Evolutionary conservation across 2,113 vertebrate genomes (phyloP).

Genomic region (Amphiprion percula): DNA sequence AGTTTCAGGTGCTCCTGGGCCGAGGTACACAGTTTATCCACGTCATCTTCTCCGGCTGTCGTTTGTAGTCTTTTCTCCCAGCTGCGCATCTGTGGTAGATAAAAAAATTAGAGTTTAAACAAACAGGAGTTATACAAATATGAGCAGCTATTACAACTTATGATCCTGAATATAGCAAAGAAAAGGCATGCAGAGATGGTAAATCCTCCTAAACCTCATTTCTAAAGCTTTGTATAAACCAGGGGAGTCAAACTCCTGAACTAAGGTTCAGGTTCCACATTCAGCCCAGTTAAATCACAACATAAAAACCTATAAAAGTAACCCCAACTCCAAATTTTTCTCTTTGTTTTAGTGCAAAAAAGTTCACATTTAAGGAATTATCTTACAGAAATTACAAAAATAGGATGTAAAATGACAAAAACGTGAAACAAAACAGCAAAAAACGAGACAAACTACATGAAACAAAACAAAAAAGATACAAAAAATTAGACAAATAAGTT

Average conservation of each 20-base stretch:
- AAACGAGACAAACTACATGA: no score
- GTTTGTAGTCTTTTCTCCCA: slow-evolving; percentile 82
- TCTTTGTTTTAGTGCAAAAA: no score
- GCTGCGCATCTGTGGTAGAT: slow-evolving; percentile 60
- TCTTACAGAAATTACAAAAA: no score
- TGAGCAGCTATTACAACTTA: not conserved
- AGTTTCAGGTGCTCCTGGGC: slow-evolving; percentile 67
- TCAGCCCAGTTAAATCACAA: no score
- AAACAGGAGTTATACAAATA: not conserved
- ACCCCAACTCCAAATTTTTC: no score
- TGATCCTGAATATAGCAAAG: not conserved
- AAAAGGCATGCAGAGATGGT: not conserved
- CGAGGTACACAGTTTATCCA: slow-evolving; percentile 63
- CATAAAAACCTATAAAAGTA: no score
- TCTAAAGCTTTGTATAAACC: no score
- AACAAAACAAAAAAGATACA: slow-evolving; percentile 16
- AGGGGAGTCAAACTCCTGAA: no score
- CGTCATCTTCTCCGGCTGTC: slow-evolving; percentile 35
- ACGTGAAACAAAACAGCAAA: no score
- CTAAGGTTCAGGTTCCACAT: no score
- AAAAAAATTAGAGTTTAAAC: not conserved
- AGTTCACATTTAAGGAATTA: no score
- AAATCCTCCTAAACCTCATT: rapidly evolving
- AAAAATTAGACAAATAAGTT: not conserved
- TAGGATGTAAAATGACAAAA: no score